Evolutionary conservation across 2,113 vertebrate genomes (phyloP).

Genomic region (Gnathonemus echidnorhynchus): DNA sequence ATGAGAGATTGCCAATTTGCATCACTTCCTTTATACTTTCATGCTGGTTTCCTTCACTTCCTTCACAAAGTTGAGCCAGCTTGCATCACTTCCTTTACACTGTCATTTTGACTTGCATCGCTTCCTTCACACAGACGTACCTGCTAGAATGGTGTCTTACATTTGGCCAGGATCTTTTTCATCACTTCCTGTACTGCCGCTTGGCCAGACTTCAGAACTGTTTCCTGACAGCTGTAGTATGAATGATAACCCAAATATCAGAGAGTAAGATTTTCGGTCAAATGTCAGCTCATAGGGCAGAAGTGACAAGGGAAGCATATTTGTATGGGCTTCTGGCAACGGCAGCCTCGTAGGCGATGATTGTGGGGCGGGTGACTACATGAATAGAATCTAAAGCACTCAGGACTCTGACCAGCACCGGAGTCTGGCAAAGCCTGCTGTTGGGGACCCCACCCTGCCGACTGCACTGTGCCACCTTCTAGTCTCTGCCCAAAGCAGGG

Average conservation of each 20-base stretch:
- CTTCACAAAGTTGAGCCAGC: neutral
- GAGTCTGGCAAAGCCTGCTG: constrained; percentile 34
- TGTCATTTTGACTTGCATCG: neutral
- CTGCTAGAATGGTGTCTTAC: neutral
- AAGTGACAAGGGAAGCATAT: constrained; percentile 50
- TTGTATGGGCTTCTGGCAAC: constrained; percentile 56
- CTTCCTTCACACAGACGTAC: neutral
- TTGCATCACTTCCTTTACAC: neutral
- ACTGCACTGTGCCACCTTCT: neutral
- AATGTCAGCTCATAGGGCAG: constrained; percentile 35
- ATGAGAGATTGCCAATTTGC: neutral
- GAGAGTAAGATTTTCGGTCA: neutral
- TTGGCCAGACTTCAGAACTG: neutral
- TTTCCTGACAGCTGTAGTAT: neutral
- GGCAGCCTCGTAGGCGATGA: constrained; percentile 45
- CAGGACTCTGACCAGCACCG: constrained; percentile 47
- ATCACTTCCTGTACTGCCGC: neutral
- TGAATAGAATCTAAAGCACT: constrained; percentile 53
- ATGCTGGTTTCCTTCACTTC: neutral
- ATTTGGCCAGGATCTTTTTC: neutral
- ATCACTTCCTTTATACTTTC: neutral
- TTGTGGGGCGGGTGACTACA: constrained; percentile 53
- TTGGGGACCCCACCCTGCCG: constrained; percentile 37
- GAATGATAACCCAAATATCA: neutral
- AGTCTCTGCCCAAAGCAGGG: neutral